These are phyloP conservation scores for Drosophila anomalipes DNA, from an alignment of 2,888 invertebrate species.

Conservation along the genomic window DNA sequence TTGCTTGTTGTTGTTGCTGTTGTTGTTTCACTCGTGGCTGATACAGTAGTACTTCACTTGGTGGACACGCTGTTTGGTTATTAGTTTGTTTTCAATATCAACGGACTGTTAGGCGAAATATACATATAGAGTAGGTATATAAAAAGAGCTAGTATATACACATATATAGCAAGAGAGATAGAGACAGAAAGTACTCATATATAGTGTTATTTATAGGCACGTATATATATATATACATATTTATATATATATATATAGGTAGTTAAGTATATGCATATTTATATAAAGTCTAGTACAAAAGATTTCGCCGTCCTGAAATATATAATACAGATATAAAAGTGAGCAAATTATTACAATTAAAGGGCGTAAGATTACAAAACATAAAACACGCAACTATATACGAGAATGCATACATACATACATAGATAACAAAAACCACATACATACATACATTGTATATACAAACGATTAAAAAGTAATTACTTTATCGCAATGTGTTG, in stretches of 20 bases:
- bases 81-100: slow-evolving; percentile 2
- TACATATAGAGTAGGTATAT: slow-evolving; percentile 32
- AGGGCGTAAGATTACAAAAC: slow-evolving; percentile 64
- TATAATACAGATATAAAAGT: slow-evolving; percentile 86
- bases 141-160: slow-evolving; percentile 57
- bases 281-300: slow-evolving; percentile 87
- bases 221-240: slow-evolving; percentile 59
- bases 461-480: slow-evolving; percentile 32
- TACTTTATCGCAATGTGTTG: slow-evolving; percentile 18
- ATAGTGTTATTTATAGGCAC: slow-evolving; percentile 39
- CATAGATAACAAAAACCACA: not conserved
- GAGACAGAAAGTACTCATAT: slow-evolving; percentile 47
- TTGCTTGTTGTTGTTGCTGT: slow-evolving; percentile 24
- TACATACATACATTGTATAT: slow-evolving; percentile 4
- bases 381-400: slow-evolving; percentile 21
- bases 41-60: slow-evolving; percentile 36
- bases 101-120: slow-evolving; percentile 63
- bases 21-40: slow-evolving; percentile 27
- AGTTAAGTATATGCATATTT: slow-evolving; percentile 60
- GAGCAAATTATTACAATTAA: slow-evolving; percentile 77
- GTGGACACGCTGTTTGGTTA: slow-evolving; percentile 26
- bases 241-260: slow-evolving; percentile 42
- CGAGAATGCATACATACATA: slow-evolving; percentile 18
- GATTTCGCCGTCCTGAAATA: slow-evolving; percentile 89
- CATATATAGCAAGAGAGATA: slow-evolving; percentile 26